Evolutionary conservation across 2,113 vertebrate genomes (phyloP).

Genomic region (Rana temporaria): DNA sequence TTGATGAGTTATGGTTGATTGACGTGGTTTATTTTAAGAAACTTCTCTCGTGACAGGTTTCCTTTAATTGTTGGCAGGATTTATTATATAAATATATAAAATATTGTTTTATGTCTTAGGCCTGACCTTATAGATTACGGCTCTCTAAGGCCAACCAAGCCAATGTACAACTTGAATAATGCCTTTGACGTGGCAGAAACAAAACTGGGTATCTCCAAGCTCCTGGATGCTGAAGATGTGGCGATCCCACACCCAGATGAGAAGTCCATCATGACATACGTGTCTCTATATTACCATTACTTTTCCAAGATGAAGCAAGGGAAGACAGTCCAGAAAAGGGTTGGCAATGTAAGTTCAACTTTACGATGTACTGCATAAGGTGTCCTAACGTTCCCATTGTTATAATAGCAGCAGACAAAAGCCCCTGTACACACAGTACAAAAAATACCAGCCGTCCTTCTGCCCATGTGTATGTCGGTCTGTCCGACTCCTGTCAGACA

Average conservation of each 20-base stretch:
- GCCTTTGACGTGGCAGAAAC: constrained; percentile 82
- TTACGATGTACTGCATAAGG: neutral
- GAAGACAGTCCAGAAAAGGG: constrained; percentile 83
- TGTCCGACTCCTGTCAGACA: too few species aligned
- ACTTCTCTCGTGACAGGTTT: too few species aligned
- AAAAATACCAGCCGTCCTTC: too few species aligned
- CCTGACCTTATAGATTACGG: constrained; percentile 85
- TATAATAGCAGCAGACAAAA: neutral
- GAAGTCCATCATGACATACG: constrained; percentile 90
- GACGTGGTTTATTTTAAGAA: too few species aligned
- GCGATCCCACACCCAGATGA: constrained; percentile 81
- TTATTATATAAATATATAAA: too few species aligned
- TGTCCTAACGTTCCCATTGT: neutral
- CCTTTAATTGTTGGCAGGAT: too few species aligned
- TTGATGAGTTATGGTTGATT: too few species aligned
- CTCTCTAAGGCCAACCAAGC: constrained; percentile 67
- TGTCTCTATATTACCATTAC: constrained; percentile 90
- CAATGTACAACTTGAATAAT: constrained; percentile 76
- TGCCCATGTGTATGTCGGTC: too few species aligned
- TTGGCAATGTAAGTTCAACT: constrained; percentile 76
- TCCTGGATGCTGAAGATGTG: constrained; percentile 89
- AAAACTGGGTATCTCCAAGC: constrained; percentile 81
- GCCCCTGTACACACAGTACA: too few species aligned
- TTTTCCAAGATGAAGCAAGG: constrained; percentile 85
- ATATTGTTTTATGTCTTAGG: constrained; percentile 64